Percentiles rank a stretch among this genome's conserved stretches.
Evolutionary conservation across 2,797 vertebrate genomes (phyloP).

Genomic region (Ctenochaetus hawaiiensis): DNA sequence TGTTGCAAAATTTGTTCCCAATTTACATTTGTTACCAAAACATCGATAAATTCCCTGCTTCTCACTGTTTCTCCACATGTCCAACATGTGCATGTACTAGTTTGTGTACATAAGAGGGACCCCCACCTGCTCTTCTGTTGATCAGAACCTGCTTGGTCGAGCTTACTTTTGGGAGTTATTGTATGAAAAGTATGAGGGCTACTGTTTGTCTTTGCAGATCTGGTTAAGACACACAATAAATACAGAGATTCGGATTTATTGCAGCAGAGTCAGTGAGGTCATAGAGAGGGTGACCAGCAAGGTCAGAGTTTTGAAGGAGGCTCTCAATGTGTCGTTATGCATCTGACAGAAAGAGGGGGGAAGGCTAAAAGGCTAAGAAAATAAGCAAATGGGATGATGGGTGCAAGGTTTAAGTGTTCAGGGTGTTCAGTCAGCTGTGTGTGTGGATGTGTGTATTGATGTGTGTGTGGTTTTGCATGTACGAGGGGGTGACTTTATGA

Average conservation of each 20-base stretch:
- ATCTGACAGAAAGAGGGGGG: not conserved
- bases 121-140: not conserved
- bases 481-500: not conserved
- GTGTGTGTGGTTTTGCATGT: not conserved
- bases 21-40: not conserved
- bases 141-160: too few relatives aligned
- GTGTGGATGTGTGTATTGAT: not conserved
- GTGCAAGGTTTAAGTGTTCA: constrained; percentile 34
- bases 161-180: too few relatives aligned
- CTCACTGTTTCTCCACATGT: not conserved
- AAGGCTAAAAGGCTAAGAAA: not conserved
- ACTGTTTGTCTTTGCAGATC: too few relatives aligned
- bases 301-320: not conserved
- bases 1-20: not conserved
- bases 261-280: not conserved
- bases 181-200: too few relatives aligned
- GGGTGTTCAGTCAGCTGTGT: constrained; percentile 7
- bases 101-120: not conserved
- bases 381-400: constrained; percentile 13
- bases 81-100: not conserved
- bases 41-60: not conserved
- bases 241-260: not conserved
- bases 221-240: too few relatives aligned
- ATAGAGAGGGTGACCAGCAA: not conserved
- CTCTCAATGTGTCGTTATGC: not conserved